Base-by-base conservation (phyloP, 2,113 vertebrate genomes). In the Nerophis lumbriciformis region DNA sequence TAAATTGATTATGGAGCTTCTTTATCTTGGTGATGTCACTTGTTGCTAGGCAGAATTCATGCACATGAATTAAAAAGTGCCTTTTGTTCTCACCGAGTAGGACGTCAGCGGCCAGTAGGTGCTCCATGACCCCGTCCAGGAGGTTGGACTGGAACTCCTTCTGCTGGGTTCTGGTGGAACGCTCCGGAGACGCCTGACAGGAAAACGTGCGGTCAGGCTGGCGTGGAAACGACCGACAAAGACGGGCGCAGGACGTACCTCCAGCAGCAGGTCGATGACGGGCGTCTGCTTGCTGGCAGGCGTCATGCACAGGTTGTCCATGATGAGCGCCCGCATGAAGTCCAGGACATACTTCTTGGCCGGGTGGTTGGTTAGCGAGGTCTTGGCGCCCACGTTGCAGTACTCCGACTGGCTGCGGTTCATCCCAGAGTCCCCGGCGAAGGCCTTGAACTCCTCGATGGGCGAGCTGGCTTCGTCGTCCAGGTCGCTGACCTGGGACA, bases 341-440 rank as follows among this genome's bases (percentile, higher is more conserved):
- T 99, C 97, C 57, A 99, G 95, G 57, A 99, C 96, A 0, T 97
- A 97, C 76, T 99, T 99, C 70, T 97, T 98, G 64, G 97, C 96
- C 0, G 97, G 97, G 75, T 99, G 97, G 79, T 95, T 98, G 82
- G 96, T 98, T 69, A 99, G 89, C n/a, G 93, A 98, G 0, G 97
- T 98, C 85, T 99, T 99, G 65, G 92, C 91, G 68, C 96, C 97
- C 49, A 99, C 95, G 10, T 98, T 99, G 79, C 95, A 97, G 79
- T 98, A 99, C 39, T 99, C 97, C 0, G 96, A 99, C 0, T 99
- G 97, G 79, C 97, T 99, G 79, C 97, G 92, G 86, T 99, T 99
- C 96, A 99, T 98, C 8, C 97, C 95, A 0, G 94, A 93, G 83
- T 98, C 96, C 4, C 89, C 92, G 0, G 91, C 88, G 51, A 98